A percentile compares a stretch with the other conserved stretches of the same genome.
These are phyloP conservation scores for Pseudochaenichthys georgianus DNA, from an alignment of 2,797 vertebrate species.

Conservation along the genomic window DNA sequence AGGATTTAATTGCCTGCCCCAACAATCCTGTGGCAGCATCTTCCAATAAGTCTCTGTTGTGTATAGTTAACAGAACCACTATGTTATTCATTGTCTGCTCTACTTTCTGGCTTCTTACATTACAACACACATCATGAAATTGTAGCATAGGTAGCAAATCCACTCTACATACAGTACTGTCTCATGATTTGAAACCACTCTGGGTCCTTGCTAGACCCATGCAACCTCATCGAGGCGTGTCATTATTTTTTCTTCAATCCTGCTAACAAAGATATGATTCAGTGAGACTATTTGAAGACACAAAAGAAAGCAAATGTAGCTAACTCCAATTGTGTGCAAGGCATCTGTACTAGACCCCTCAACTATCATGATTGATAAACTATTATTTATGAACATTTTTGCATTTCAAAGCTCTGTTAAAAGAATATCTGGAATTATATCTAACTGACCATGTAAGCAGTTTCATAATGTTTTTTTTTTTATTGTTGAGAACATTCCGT, in stretches of 20 bases:
- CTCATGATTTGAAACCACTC: no score
- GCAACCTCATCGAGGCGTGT: no score
- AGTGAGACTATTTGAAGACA: slow-evolving; percentile 3
- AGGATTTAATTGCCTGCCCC: slow-evolving; percentile 3
- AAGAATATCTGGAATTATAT: background rate
- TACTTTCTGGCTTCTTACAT: background rate
- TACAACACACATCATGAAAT: background rate
- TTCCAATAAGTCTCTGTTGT: slow-evolving; percentile 43
- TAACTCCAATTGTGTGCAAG: background rate
- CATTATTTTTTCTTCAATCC: no score
- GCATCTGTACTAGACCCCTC: background rate
- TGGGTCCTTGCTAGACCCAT: no score
- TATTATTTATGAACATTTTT: background rate
- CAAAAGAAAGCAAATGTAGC: slow-evolving; percentile 5
- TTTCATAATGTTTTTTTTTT: background rate
- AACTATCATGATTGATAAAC: background rate
- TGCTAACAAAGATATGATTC: background rate
- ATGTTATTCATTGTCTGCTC: background rate
- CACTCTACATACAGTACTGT: background rate
- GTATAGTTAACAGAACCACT: slow-evolving; percentile 4
- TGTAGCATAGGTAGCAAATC: background rate
- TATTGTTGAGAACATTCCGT: background rate
- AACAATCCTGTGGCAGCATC: slow-evolving; percentile 53
- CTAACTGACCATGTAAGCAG: background rate
- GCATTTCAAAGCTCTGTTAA: background rate